Evolutionary conservation across 2,888 invertebrate species (phyloP).

Genomic region (Oscheius sp.): DNA sequence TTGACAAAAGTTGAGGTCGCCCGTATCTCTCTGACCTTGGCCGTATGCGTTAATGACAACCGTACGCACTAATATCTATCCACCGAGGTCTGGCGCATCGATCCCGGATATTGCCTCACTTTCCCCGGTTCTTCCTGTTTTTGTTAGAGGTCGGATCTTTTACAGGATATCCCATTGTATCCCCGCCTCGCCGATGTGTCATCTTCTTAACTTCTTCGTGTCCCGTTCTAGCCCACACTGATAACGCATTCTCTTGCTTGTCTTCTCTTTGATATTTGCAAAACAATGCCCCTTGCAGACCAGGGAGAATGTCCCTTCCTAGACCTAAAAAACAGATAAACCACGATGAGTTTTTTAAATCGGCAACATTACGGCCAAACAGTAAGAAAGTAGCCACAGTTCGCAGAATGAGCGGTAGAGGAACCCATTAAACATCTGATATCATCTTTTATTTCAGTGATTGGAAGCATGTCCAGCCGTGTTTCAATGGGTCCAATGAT

Average conservation of each 20-base stretch:
- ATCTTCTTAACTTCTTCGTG: constrained; percentile 25
- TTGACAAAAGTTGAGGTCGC: constrained; percentile 13
- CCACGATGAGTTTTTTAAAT: constrained; percentile 39
- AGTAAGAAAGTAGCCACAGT: constrained; percentile 36
- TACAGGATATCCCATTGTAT: constrained; percentile 19
- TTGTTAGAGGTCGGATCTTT: background rate
- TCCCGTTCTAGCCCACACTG: constrained; percentile 13
- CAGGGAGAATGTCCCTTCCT: constrained; percentile 31
- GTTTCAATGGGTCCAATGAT: constrained; percentile 28
- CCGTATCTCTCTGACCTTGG: constrained; percentile 25
- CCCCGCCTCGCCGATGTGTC: constrained; percentile 6
- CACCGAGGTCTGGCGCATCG: constrained; percentile 25
- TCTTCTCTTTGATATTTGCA: background rate
- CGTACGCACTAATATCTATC: constrained; percentile 34
- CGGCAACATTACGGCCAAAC: constrained; percentile 42
- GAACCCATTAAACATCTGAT: background rate
- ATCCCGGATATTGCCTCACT: constrained; percentile 29
- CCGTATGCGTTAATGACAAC: constrained; percentile 35
- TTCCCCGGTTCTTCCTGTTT: constrained; percentile 2
- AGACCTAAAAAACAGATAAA: constrained; percentile 34
- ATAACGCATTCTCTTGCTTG: constrained; percentile 16
- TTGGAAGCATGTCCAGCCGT: constrained; percentile 34
- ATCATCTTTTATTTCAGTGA: constrained; percentile 27
- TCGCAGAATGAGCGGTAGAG: constrained; percentile 42
- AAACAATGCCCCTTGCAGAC: background rate